These are phyloP conservation scores for Hippocampus guttulatus DNA, from an alignment of 2,113 vertebrate genomes.

Conservation along the genomic window DNA sequence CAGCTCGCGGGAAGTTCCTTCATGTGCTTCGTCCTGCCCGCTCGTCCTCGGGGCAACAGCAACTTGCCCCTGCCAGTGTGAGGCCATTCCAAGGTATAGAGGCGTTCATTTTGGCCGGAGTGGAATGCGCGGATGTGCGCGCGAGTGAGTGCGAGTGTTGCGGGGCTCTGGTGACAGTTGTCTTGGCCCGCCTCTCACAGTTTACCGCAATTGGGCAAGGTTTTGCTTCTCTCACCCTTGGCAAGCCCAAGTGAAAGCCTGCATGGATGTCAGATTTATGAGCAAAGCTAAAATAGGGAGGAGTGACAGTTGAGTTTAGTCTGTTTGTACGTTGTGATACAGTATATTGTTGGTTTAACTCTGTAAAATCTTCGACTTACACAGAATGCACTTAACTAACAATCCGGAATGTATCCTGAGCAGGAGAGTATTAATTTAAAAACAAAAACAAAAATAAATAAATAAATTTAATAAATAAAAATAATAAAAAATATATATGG, in stretches of 20 bases:
- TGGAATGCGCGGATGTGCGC: background rate
- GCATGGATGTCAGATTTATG: background rate
- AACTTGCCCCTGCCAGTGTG: background rate
- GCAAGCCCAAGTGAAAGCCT: background rate
- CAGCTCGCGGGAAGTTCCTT: constrained; percentile 30
- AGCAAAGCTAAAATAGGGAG: background rate
- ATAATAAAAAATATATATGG: too few species aligned
- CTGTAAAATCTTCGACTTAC: too few species aligned
- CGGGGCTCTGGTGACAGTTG: too few species aligned
- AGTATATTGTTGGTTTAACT: too few species aligned
- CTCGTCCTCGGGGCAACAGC: too few species aligned
- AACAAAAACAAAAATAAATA: too few species aligned
- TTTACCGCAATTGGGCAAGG: background rate
- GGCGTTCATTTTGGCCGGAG: background rate
- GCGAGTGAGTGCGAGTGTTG: background rate
- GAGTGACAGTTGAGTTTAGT: too few species aligned
- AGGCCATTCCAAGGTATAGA: background rate
- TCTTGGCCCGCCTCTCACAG: too few species aligned
- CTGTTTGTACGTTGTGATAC: background rate
- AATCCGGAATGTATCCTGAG: too few species aligned
- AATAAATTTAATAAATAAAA: too few species aligned
- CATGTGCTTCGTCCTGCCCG: constrained; percentile 13
- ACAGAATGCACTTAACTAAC: too few species aligned
- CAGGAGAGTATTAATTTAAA: too few species aligned
- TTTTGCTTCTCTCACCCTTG: background rate